Evolutionary conservation across 2,888 invertebrate species (phyloP).

Genomic region (Drosophila paramelanica): DNA sequence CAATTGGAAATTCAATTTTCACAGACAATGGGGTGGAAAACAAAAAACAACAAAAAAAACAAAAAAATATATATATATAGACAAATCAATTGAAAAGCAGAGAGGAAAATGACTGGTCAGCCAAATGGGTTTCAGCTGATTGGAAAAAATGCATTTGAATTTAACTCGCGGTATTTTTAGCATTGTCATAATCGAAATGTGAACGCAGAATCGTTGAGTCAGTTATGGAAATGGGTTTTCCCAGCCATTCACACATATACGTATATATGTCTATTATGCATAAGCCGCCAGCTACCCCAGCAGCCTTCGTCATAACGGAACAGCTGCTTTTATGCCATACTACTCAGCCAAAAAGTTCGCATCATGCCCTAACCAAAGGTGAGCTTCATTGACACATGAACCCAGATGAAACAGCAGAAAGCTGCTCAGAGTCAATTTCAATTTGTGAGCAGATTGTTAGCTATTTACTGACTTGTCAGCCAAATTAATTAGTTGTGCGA

Average conservation of each 20-base stretch:
- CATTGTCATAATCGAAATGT: constrained; percentile 72
- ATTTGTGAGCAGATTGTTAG: constrained; percentile 12
- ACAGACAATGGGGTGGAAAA: constrained; percentile 48
- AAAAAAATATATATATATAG: not conserved
- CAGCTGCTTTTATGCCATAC: constrained; percentile 65
- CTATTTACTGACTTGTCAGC: constrained; percentile 9
- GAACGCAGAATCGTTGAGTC: constrained; percentile 49
- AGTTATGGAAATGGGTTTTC: constrained; percentile 55
- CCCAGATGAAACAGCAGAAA: constrained; percentile 40
- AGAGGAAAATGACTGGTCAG: constrained; percentile 43
- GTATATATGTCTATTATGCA: constrained; percentile 67
- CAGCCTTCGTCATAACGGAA: constrained; percentile 53
- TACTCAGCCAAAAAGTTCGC: constrained; percentile 51
- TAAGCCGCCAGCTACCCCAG: constrained; percentile 33
- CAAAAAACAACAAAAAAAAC: not conserved
- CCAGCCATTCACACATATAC: constrained; percentile 33
- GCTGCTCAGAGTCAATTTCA: constrained; percentile 1
- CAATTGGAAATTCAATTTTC: constrained; percentile 69
- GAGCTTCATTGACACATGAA: constrained; percentile 13
- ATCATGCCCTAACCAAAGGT: constrained; percentile 44
- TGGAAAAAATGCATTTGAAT: constrained; percentile 62
- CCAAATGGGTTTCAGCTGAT: constrained; percentile 45
- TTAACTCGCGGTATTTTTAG: constrained; percentile 66
- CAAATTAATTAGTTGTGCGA: constrained; percentile 24
- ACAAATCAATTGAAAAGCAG: constrained; percentile 1